Percentiles rank a stretch among this genome's conserved stretches.
Evolutionary conservation across 53 echinoderm and acorn worm species (phyloP).

Genomic region (Actinopyga echinites): DNA sequence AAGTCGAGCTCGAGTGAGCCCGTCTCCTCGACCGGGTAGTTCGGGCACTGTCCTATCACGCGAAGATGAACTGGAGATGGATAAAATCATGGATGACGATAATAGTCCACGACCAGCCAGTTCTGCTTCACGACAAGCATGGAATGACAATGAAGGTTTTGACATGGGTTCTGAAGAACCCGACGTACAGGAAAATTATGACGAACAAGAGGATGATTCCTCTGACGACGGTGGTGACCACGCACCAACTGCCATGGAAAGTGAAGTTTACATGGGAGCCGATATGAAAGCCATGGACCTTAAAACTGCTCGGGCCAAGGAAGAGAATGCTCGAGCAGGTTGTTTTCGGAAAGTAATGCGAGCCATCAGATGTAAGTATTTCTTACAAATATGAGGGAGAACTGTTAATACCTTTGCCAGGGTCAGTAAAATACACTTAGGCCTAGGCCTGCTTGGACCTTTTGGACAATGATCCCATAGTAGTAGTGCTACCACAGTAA

Average conservation of each 20-base stretch:
- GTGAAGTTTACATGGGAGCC: constrained; percentile 90
- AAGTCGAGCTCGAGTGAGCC: constrained; percentile 42
- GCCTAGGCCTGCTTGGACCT: too few species aligned
- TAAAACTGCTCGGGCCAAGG: constrained; percentile 83
- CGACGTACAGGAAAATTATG: constrained; percentile 59
- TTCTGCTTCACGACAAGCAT: constrained; percentile 85
- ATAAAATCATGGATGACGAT: constrained; percentile 70
- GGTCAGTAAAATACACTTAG: too few species aligned
- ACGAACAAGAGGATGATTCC: constrained; percentile 57
- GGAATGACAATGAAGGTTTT: constrained; percentile 93
- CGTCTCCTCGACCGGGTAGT: constrained; percentile 76
- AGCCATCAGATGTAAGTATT: constrained; percentile 84
- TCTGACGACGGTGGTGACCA: constrained; percentile 65
- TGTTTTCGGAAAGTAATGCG: constrained; percentile 79
- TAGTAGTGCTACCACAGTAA: too few species aligned
- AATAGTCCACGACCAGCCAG: constrained; percentile 56
- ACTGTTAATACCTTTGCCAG: too few species aligned
- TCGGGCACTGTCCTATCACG: constrained; percentile 59
- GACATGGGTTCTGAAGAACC: constrained; percentile 91
- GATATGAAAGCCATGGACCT: constrained; percentile 91
- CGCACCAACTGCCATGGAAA: constrained; percentile 95
- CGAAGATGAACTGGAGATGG: constrained; percentile 89
- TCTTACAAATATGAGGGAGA: too few species aligned
- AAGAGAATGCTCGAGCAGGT: constrained; percentile 79
- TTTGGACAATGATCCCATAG: too few species aligned